Evolutionary conservation across 2,113 vertebrate genomes (phyloP).

Genomic region (Sarotherodon lohbergeri): DNA sequence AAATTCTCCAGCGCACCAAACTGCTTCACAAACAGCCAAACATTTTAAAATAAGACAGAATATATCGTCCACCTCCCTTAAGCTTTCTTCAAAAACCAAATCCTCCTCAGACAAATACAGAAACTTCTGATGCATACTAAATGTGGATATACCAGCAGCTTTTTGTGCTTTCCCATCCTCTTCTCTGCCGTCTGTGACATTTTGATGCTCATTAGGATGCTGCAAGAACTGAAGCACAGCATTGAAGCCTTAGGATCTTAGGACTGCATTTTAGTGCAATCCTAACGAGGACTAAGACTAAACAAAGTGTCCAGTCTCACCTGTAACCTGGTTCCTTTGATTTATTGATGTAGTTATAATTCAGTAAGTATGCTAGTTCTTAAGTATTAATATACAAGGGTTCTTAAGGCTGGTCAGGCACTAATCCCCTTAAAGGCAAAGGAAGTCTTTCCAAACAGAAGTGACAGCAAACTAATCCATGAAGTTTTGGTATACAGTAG

Average conservation of each 20-base stretch:
- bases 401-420: conserved; percentile 8
- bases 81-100: conserved; percentile 2
- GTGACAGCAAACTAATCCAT: conserved; percentile 55
- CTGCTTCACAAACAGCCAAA: background rate
- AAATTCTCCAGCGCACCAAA: background rate
- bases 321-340: conserved; percentile 30
- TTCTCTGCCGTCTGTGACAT: conserved; percentile 33
- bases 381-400: conserved; percentile 22
- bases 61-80: background rate
- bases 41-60: background rate
- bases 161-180: conserved; percentile 1
- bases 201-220: conserved; percentile 59
- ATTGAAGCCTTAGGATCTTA: background rate
- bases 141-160: conserved; percentile 1
- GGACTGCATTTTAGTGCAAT: background rate
- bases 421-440: conserved; percentile 30
- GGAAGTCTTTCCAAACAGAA: conserved; percentile 29
- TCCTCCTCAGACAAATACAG: conserved; percentile 4
- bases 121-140: conserved; percentile 42
- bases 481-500: background rate
- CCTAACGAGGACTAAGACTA: conserved; percentile 30
- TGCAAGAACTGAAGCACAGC: background rate
- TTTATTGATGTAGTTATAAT: conserved; percentile 52
- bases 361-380: conserved; percentile 1
- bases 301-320: conserved; percentile 7